Conservation (phyloP, 2,113 vertebrate species). For the Dasyprocta punctata region DNA sequence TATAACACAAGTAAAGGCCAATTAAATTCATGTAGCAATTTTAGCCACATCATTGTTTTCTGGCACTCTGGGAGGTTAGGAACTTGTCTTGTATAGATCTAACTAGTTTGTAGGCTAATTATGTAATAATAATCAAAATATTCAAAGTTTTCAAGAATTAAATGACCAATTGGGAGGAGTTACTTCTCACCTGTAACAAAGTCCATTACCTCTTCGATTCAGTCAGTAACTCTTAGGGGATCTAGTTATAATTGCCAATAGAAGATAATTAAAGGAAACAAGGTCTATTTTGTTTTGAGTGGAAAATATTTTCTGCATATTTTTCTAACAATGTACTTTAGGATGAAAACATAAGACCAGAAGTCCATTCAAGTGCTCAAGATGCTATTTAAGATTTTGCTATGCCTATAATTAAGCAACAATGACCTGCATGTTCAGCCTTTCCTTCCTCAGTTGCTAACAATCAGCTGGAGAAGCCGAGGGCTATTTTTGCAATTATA, state of each 20-base stretch:
- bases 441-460: slow-evolving; percentile 17
- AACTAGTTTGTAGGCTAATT: slow-evolving; percentile 5
- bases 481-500: slow-evolving; percentile 64
- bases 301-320: not conserved
- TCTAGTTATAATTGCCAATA: not conserved
- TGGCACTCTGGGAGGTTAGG: not conserved
- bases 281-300: not conserved
- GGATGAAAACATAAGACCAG: not conserved
- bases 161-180: not conserved
- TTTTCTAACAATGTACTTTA: not conserved
- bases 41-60: not conserved
- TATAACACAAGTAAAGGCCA: not conserved
- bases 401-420: slow-evolving; percentile 54
- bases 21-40: slow-evolving; percentile 2
- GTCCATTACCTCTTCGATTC: not conserved
- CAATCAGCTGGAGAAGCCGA: slow-evolving; percentile 48
- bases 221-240: not conserved
- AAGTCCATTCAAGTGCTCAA: not conserved
- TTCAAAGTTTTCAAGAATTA: not conserved
- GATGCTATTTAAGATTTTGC: not conserved
- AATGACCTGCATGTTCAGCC: not conserved
- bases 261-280: not conserved
- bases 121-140: not conserved
- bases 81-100: not conserved
- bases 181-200: not conserved